Evolutionary conservation across 2,113 vertebrate species (phyloP).

Genomic region (Sinosuthora webbiana): DNA sequence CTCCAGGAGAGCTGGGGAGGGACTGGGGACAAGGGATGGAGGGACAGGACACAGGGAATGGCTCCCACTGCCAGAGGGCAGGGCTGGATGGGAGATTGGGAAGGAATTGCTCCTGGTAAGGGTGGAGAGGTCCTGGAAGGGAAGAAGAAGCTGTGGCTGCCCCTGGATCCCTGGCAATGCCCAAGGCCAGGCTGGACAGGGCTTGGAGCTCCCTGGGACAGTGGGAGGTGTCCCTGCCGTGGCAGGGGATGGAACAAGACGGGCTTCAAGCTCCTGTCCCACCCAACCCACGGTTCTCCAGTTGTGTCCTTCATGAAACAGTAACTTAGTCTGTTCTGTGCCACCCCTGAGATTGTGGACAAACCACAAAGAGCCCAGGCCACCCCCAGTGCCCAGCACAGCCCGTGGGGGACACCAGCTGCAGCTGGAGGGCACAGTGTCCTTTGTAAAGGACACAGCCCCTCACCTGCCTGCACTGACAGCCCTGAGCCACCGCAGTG

Average conservation of each 20-base stretch:
- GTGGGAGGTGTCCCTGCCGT: not conserved
- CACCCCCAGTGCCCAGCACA: not conserved
- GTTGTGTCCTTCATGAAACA: accelerated
- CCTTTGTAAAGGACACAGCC: not conserved
- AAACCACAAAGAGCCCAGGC: not conserved
- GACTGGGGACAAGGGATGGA: not conserved
- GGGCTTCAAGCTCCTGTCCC: accelerated
- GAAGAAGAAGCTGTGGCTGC: not conserved
- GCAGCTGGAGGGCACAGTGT: no score
- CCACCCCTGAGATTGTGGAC: accelerated
- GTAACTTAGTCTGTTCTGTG: not conserved
- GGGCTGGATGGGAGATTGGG: accelerated
- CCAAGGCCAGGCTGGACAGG: not conserved
- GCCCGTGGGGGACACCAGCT: not conserved
- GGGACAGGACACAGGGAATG: not conserved
- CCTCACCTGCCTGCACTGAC: accelerated
- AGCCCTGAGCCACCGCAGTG: accelerated
- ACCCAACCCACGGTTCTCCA: accelerated
- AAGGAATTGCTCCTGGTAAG: accelerated
- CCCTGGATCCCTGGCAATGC: not conserved
- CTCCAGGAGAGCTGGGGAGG: not conserved
- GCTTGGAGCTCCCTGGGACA: not conserved
- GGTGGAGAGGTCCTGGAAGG: not conserved
- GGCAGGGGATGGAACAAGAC: not conserved
- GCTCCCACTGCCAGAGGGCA: not conserved